Conservation (phyloP, 1,140 invertebrate genomes). For the Condylostylus longicornis region DNA sequence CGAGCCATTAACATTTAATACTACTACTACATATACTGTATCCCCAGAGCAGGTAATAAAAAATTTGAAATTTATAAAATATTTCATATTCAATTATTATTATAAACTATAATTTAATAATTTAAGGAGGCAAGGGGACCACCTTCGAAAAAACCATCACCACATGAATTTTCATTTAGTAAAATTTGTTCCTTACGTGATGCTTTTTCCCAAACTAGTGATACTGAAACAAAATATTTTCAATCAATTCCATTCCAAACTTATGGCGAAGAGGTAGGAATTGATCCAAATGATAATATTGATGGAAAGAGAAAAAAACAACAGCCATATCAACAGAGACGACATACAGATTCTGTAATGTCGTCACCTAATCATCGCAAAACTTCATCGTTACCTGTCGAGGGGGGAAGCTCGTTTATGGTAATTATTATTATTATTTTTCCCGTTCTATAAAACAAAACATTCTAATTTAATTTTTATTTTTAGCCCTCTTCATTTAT, state of each 20-base stretch:
- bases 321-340: no score
- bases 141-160: background rate
- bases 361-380: slow-evolving; percentile 1
- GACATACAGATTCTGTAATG: slow-evolving; percentile 11
- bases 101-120: background rate
- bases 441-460: slow-evolving; percentile 11
- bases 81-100: background rate
- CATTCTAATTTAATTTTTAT: background rate
- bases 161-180: slow-evolving; percentile 7
- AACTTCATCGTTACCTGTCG: slow-evolving; percentile 21
- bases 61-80: background rate
- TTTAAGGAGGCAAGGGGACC: background rate
- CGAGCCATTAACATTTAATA: slow-evolving; percentile 26
- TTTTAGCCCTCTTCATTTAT: slow-evolving; percentile 14
- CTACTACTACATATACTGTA: slow-evolving; percentile 16
- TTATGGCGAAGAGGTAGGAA: slow-evolving; percentile 8
- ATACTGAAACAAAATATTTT: slow-evolving; percentile 18
- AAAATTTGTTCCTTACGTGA: slow-evolving; percentile 17
- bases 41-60: slow-evolving; percentile 19
- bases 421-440: slow-evolving; percentile 9
- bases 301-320: no score
- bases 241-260: slow-evolving; percentile 11
- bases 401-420: slow-evolving; percentile 27
- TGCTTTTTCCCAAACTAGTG: slow-evolving; percentile 29
- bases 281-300: slow-evolving; percentile 2